Evolutionary conservation across 2,113 vertebrate genomes (phyloP).

Genomic region (Pseudorhombus dupliciocellatus): DNA sequence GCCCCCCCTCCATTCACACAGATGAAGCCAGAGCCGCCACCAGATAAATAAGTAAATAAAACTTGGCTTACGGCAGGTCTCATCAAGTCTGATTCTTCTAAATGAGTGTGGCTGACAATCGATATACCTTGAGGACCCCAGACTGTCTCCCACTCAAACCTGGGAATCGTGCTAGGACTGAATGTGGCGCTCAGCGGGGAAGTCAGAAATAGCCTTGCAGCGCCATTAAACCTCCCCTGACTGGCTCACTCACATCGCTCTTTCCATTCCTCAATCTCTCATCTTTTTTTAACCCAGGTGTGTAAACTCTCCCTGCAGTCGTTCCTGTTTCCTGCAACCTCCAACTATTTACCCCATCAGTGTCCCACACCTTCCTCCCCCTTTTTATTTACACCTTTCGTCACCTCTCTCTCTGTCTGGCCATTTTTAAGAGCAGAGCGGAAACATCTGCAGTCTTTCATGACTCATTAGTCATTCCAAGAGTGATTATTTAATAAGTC

Average conservation of each 20-base stretch:
- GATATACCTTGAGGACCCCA: conserved; percentile 55
- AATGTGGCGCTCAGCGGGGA: not conserved
- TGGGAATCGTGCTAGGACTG: conserved; percentile 26
- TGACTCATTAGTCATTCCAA: conserved; percentile 59
- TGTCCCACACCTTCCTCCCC: conserved; percentile 33
- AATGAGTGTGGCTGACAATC: conserved; percentile 69
- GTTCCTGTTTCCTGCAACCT: conserved; percentile 7
- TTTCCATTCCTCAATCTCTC: conserved; percentile 13
- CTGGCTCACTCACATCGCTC: not conserved
- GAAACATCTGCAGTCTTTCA: conserved; percentile 58
- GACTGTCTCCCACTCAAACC: conserved; percentile 54
- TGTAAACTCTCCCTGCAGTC: conserved; percentile 12
- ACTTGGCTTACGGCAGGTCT: conserved; percentile 44
- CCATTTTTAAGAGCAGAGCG: conserved; percentile 7
- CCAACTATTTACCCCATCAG: not conserved
- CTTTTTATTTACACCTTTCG: conserved; percentile 26
- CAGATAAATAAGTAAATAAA: conserved; percentile 69
- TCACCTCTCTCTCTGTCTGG: not conserved
- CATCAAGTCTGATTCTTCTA: conserved; percentile 67
- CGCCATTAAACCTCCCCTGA: conserved; percentile 8
- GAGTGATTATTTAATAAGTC: conserved; percentile 58
- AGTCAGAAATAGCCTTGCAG: conserved; percentile 35
- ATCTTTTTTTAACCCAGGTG: conserved; percentile 21
- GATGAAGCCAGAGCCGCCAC: conserved; percentile 34
- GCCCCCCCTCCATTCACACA: conserved; percentile 29